phyloP scores from a whole-genome alignment of 2,797 vertebrate species.

The Megaceryle alcyon region DNA sequence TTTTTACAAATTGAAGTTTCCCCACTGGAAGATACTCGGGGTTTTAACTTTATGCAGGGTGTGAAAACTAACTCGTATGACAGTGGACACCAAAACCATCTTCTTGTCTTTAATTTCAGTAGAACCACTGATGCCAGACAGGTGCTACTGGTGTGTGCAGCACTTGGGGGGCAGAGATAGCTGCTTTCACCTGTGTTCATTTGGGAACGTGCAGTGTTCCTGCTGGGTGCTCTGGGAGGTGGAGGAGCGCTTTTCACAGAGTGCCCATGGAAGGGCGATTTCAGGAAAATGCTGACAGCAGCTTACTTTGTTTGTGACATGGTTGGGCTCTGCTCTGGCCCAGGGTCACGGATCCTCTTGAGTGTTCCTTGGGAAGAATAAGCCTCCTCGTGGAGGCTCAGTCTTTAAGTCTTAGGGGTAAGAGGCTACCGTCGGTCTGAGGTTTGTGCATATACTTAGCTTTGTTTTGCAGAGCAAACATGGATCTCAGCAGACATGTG shows the following conservation, averaged over 20 bases:
- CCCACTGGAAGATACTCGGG: not conserved
- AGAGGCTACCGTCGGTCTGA: not conserved
- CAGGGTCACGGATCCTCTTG: not conserved
- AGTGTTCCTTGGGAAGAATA: not conserved
- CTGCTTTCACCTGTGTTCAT: not conserved
- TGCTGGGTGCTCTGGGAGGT: not conserved
- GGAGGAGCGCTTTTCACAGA: not conserved
- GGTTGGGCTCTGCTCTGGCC: not conserved
- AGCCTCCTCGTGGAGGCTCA: not conserved
- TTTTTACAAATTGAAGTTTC: not conserved
- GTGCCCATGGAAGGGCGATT: not conserved
- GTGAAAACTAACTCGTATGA: not conserved
- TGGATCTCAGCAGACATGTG: constrained; percentile 56
- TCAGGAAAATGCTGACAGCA: not conserved
- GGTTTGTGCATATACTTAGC: not conserved
- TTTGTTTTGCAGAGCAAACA: constrained; percentile 29
- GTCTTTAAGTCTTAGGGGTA: not conserved
- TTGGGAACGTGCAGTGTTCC: not conserved
- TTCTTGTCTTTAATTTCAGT: not conserved
- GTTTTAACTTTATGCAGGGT: not conserved
- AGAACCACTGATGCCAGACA: not conserved
- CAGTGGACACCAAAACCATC: not conserved
- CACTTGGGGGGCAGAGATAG: not conserved
- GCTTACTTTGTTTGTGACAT: not conserved
- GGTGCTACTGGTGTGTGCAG: not conserved